Evolutionary conservation across 2,888 invertebrate genomes (phyloP).

Genomic region (Eudasyphora cyanicolor): DNA sequence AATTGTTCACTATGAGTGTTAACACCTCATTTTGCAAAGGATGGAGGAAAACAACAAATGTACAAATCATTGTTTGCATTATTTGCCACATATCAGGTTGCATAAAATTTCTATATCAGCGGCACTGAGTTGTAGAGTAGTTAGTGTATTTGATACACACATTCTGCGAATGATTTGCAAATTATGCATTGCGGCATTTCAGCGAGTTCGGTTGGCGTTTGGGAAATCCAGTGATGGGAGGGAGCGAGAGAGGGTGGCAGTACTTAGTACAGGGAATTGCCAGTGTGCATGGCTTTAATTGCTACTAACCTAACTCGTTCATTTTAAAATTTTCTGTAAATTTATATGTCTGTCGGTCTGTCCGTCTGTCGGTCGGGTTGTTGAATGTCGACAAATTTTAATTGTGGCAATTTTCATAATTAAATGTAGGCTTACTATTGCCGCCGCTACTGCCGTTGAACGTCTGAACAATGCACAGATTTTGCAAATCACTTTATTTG

Average conservation of each 20-base stretch:
- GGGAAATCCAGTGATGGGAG: neutral
- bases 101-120: slow-evolving; percentile 19
- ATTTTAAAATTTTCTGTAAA: neutral
- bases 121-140: neutral
- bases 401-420: slow-evolving; percentile 62
- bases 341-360: neutral
- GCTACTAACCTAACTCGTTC: neutral
- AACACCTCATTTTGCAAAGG: neutral
- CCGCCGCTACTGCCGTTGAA: neutral
- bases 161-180: slow-evolving; percentile 2
- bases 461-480: slow-evolving; percentile 10
- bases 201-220: neutral
- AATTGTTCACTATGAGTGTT: neutral
- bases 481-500: slow-evolving; percentile 24
- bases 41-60: neutral
- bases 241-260: neutral
- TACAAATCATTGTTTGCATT: slow-evolving; percentile 18
- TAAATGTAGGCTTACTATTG: slow-evolving; percentile 51
- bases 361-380: neutral
- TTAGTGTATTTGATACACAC: neutral
- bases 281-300: neutral
- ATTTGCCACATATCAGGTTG: slow-evolving; percentile 30
- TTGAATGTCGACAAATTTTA: slow-evolving; percentile 46
- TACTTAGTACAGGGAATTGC: neutral
- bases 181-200: neutral